Conservation (phyloP, 2,113 vertebrate genomes). For the Vulpes lagopus region DNA sequence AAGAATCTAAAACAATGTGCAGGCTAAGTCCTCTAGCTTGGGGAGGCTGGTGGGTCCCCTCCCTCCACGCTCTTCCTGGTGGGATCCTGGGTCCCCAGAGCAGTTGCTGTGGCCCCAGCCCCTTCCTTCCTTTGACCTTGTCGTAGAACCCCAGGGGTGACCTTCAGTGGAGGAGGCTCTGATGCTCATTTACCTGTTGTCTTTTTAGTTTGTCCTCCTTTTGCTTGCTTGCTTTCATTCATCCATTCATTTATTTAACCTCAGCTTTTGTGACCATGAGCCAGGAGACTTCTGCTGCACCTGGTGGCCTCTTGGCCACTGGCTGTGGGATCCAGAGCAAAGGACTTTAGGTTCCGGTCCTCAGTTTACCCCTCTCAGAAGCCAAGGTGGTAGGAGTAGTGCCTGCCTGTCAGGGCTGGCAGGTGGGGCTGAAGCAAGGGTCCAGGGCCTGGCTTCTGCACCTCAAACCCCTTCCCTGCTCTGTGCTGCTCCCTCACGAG, state of each 20-base stretch:
- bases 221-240: neutral
- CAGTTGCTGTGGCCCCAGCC: neutral
- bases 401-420: neutral
- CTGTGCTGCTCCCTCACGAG: too few relatives aligned
- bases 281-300: neutral
- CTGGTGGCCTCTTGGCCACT: too few relatives aligned
- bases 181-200: neutral
- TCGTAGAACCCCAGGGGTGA: accelerated
- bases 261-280: neutral
- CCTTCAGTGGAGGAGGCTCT: neutral
- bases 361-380: neutral
- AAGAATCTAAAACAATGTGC: neutral
- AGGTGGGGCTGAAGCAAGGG: neutral
- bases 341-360: neutral
- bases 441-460: neutral
- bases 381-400: accelerated
- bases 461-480: neutral
- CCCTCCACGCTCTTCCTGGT: accelerated
- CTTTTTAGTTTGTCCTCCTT: neutral
- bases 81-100: accelerated
- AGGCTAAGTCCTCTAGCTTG: accelerated
- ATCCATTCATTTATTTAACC: neutral
- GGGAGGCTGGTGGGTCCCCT: too few relatives aligned
- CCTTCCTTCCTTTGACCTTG: too few relatives aligned
- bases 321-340: neutral